phyloP scores from a whole-genome alignment of 2,113 vertebrate genomes.

The Brachyistius frenatus region DNA sequence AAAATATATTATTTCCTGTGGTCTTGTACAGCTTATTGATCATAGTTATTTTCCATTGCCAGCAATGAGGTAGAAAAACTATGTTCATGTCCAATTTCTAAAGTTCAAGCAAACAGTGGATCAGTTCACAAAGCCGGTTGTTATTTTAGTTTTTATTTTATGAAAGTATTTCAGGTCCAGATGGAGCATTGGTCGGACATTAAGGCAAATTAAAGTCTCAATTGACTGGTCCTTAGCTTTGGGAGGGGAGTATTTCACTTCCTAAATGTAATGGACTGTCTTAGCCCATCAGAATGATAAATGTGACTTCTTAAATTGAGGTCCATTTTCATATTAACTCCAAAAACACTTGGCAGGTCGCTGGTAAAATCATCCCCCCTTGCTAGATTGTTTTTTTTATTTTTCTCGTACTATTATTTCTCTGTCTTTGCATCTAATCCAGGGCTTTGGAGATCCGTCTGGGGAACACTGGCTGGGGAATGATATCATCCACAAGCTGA shows the following conservation, averaged over 20 bases:
- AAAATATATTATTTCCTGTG: no score
- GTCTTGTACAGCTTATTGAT: background rate
- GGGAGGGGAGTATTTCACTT: slow-evolving; percentile 50
- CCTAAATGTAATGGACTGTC: slow-evolving; percentile 35
- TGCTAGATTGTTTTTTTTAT: slow-evolving; percentile 27
- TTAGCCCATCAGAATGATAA: slow-evolving; percentile 62
- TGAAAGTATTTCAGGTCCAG: background rate
- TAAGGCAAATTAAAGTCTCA: slow-evolving; percentile 50
- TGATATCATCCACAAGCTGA: slow-evolving; percentile 86
- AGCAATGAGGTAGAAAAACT: background rate
- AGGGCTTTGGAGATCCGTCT: slow-evolving; percentile 87
- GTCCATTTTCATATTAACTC: slow-evolving; percentile 49
- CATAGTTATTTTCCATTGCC: background rate
- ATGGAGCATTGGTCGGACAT: slow-evolving; percentile 19
- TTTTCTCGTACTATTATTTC: slow-evolving; percentile 56
- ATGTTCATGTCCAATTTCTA: background rate
- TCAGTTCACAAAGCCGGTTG: slow-evolving; percentile 1
- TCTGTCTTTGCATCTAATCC: slow-evolving; percentile 56
- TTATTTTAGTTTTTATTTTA: slow-evolving; percentile 28
- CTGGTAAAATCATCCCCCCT: slow-evolving; percentile 39
- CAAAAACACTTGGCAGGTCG: slow-evolving; percentile 58
- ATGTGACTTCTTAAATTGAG: slow-evolving; percentile 53
- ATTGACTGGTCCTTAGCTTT: slow-evolving; percentile 31
- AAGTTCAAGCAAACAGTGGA: slow-evolving; percentile 27
- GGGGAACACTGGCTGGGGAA: slow-evolving; percentile 90